A percentile compares a stretch with the other conserved stretches of the same genome.
Evolutionary conservation across 2,888 invertebrate species (phyloP).

Genomic region (Notocelia uddmanniana): DNA sequence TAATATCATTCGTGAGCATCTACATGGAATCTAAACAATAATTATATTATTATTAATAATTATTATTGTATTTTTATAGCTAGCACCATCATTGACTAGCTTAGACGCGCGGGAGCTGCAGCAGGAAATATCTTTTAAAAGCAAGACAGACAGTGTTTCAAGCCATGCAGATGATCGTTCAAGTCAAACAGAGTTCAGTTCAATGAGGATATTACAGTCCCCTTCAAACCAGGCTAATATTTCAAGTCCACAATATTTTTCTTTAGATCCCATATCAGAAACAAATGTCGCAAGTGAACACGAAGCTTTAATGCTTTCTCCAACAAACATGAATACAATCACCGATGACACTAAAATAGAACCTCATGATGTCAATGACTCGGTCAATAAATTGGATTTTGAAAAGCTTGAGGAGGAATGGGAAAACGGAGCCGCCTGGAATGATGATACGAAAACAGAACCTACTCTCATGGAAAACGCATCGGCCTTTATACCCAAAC

Average conservation of each 20-base stretch:
- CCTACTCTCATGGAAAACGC: constrained; percentile 36
- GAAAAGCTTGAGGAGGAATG: constrained; percentile 71
- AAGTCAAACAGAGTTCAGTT: background rate
- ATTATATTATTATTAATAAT: background rate
- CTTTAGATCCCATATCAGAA: background rate
- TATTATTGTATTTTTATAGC: constrained; percentile 10
- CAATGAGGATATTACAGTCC: background rate
- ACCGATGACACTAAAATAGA: background rate
- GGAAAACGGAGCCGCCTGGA: constrained; percentile 76
- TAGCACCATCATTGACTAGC: background rate
- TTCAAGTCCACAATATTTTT: background rate
- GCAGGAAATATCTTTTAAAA: background rate
- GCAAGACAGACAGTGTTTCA: constrained; percentile 1
- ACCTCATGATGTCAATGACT: background rate
- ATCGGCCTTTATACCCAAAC: constrained; percentile 57
- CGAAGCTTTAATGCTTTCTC: background rate
- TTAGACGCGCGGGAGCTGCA: background rate
- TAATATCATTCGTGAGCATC: too few relatives aligned
- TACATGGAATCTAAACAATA: too few relatives aligned
- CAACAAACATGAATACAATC: background rate
- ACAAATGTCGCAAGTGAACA: background rate
- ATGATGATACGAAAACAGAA: constrained; percentile 50
- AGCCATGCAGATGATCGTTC: background rate
- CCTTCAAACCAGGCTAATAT: background rate
- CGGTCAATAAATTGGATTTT: background rate